Evolutionary conservation across 2,888 invertebrate species (phyloP).

Genomic region (Torymus aiolomorphi): DNA sequence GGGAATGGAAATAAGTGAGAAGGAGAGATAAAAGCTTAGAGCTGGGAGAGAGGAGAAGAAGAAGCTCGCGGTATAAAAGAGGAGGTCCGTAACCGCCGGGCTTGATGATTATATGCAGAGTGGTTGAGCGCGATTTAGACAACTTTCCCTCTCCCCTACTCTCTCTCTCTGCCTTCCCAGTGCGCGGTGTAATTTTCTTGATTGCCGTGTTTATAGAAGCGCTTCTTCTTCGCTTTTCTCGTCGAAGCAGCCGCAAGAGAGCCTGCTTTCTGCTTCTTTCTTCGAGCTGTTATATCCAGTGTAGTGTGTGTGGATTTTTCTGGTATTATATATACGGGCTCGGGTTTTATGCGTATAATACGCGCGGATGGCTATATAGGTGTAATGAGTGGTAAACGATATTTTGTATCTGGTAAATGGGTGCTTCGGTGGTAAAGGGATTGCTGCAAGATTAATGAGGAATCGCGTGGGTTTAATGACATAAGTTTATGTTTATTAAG

Average conservation of each 20-base stretch:
- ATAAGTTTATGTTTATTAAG: no score
- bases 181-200: constrained; percentile 45
- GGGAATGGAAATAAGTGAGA: constrained; percentile 45
- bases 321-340: no score
- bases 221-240: neutral
- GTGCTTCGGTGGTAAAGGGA: no score
- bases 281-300: no score
- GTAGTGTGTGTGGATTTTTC: no score
- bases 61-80: constrained; percentile 9
- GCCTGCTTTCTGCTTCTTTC: no score
- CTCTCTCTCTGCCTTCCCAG: neutral
- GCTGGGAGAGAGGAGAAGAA: constrained; percentile 41
- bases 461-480: no score
- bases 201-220: constrained; percentile 42
- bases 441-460: no score
- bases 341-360: no score
- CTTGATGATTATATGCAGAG: constrained; percentile 49
- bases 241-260: neutral
- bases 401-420: no score
- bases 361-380: no score
- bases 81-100: constrained; percentile 48
- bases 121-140: constrained; percentile 45
- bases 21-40: constrained; percentile 55
- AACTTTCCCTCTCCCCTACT: neutral
- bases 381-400: no score